Percentiles rank a stretch among this genome's conserved stretches.
phyloP scores from a whole-genome alignment of 2,113 vertebrate species.

The Heptranchias perlo region DNA sequence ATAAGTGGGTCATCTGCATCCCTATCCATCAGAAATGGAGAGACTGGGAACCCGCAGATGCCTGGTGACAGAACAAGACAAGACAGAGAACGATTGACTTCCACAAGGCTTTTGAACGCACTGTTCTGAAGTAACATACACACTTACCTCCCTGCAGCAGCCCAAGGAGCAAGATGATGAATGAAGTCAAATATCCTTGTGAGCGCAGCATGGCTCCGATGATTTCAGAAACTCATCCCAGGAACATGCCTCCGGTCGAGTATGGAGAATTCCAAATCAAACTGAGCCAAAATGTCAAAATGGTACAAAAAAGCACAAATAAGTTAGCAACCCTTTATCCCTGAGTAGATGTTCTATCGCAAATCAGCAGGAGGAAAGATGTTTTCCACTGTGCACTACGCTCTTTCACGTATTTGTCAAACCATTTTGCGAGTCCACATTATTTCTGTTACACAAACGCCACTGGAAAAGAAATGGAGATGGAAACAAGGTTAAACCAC shows the following conservation, averaged over 20 bases:
- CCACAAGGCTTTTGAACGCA: not conserved
- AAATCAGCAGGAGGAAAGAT: not conserved
- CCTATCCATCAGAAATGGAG: too few relatives aligned
- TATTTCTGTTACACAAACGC: not conserved
- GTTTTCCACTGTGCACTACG: not conserved
- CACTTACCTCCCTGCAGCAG: slow-evolving; percentile 14
- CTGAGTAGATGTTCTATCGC: not conserved
- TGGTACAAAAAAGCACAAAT: not conserved
- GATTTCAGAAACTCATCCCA: not conserved
- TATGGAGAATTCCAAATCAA: not conserved
- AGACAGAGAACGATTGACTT: not conserved
- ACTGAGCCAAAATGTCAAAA: not conserved
- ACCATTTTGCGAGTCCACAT: not conserved
- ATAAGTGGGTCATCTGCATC: too few relatives aligned
- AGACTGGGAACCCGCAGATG: too few relatives aligned
- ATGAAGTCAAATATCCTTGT: not conserved
- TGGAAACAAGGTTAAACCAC: not conserved
- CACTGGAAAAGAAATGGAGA: not conserved
- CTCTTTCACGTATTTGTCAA: not conserved
- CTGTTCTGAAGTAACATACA: not conserved
- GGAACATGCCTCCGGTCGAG: not conserved
- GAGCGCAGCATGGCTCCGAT: not conserved
- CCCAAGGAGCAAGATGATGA: not conserved
- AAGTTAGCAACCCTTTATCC: not conserved
- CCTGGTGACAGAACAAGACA: not conserved